A percentile compares a stretch with the other conserved stretches of the same genome.
Evolutionary conservation across 35 echinoderm and acorn worm species (phyloP).

Genomic region (Nesometra sesokonis): DNA sequence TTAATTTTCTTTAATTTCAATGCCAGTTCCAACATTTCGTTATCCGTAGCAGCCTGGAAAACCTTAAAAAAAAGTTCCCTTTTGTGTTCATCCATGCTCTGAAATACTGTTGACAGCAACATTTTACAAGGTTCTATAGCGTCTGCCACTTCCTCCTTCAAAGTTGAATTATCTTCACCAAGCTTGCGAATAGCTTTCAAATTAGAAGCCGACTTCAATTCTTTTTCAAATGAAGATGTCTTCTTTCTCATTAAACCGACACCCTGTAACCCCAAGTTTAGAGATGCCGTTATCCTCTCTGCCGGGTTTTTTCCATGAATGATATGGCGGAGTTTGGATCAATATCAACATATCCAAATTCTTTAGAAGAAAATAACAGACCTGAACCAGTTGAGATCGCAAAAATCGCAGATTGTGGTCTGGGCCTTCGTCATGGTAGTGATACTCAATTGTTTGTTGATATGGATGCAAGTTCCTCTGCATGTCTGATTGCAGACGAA

Average conservation of each 20-base stretch:
- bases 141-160: slow-evolving; percentile 1
- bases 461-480: background rate
- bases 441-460: background rate
- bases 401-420: background rate
- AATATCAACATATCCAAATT: background rate
- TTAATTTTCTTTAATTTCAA: too few species aligned
- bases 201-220: background rate
- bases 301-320: background rate
- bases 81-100: too few species aligned
- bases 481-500: background rate
- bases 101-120: too few species aligned
- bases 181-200: background rate
- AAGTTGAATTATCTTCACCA: background rate
- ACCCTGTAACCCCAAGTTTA: background rate
- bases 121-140: too few species aligned
- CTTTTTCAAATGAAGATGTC: background rate
- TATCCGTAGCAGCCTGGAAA: too few species aligned
- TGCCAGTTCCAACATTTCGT: too few species aligned
- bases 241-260: background rate
- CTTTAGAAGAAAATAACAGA: too few species aligned
- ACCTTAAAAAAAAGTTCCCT: too few species aligned
- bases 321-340: background rate
- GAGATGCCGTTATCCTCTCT: background rate
- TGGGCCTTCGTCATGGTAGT: background rate
- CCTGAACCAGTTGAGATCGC: background rate